Base-by-base conservation (phyloP, 2,888 invertebrate species). In the Napeogenes inachia region DNA sequence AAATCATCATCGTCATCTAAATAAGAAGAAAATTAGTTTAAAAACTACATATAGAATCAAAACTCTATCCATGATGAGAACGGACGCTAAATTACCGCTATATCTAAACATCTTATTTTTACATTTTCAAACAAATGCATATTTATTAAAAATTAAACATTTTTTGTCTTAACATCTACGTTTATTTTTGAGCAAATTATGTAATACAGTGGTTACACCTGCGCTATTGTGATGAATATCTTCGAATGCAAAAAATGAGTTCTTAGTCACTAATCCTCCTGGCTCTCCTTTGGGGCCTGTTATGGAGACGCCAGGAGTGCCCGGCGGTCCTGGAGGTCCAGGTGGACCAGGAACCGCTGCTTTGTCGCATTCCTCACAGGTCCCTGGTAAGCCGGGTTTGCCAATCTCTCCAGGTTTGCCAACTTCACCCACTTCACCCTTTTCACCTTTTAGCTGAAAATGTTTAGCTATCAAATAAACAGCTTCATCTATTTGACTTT, bases 201-300 rank as follows among this genome's bases (percentile, higher is more conserved):
- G 42, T 42, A 42, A 42, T 42, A 42, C 21, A 38, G 4, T 38
- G 2, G 6, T 30, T 35, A 8, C 35, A 62, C 62, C 56, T 45
- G 59, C 35, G 32, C 38, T 45, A 35, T 45, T n/a, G 33, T 56
- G 54, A n/a, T 56, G 46, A n/a, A 50, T 46, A 21, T 62, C 45
- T 12, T 54, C 56, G 33, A 60, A 65, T 33, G 54, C 47, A 50
- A 56, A 56, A 12, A 67, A 13, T 5, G 60, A 53, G 13, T 42
- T 67, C 54, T 56, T 54, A 45, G 59, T 57, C 42, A 73, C 67
- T n/a, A 76, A 71, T 45, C 66, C 73, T 2, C 77, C 79, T 1
- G 85, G 82, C 72, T 86, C 83, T 13, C 86, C 87, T 68, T 85
- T 85, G 2, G 82, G 81, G 4, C 85, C 87, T 2, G 67, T 71